Base-by-base conservation (phyloP, 64 coral and sea anemone genomes). In the Anthopleura sola region DNA sequence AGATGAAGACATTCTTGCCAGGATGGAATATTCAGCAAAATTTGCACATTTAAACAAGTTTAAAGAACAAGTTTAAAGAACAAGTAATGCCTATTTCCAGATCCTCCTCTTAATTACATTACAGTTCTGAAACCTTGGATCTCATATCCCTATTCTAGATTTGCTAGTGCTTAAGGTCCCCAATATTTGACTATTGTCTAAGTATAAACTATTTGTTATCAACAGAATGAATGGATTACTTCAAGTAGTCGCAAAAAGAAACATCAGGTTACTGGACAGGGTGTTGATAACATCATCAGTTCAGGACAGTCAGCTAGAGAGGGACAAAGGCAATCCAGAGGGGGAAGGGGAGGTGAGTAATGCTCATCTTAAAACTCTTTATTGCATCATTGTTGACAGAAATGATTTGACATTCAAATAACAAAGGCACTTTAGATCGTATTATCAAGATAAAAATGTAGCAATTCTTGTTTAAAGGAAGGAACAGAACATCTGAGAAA, bases 171-270 rank as follows among this genome's bases (percentile, higher is more conserved):
- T n/a, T n/a, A n/a, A n/a, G n/a, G n/a, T n/a, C n/a, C n/a, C n/a
- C n/a, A 13, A 13, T 14, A 53, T 53, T 53, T 53, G 6, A 53
- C 50, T 53, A 17, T 53, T 53, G 11, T 53, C 50, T 53, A 44
- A 44, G 40, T 8, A 44, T 44, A 44, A 44, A 44, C 40, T 53
- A 24, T 66, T n/a, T 66, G 24, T n/a, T 66, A 13, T 36, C 14
- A 31, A 71, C 66, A 99, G 97, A 84, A 89, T 94, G 97, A 99
- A 87, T 99, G 97, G 97, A 92, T 91, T 28, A 89, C 88, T 28
- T 91, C 88, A 68, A 94, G 83, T 55, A 92, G 60, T 68, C 93
- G 93, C 36, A 99, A 99, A 83, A 99, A 99, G 93, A 99, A 99
- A 85, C 79, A 85, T 71, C 97, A 94, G 18, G 64, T 48, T 55